These are phyloP conservation scores for Aegypius monachus DNA, from an alignment of 2,113 vertebrate genomes.

Conservation along the genomic window DNA sequence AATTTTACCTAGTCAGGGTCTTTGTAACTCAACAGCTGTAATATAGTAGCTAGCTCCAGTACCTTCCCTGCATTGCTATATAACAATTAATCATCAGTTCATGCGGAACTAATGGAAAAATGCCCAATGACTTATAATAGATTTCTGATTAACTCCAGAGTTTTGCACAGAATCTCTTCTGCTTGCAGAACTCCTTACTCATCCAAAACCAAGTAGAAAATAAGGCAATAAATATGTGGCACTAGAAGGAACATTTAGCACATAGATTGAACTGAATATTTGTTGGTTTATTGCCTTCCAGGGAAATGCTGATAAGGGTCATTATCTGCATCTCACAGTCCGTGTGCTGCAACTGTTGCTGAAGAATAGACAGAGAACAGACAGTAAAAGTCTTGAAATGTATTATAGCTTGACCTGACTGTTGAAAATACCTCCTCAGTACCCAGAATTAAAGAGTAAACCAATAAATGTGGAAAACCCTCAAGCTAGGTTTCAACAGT, in stretches of 20 bases:
- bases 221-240: accelerated
- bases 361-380: background rate
- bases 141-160: background rate
- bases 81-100: background rate
- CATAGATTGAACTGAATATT: background rate
- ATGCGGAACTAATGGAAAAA: background rate
- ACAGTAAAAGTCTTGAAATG: background rate
- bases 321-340: background rate
- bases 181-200: background rate
- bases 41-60: accelerated
- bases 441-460: background rate
- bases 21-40: background rate
- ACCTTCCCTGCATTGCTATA: background rate
- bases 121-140: background rate
- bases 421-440: background rate
- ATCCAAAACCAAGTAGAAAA: background rate
- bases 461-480: background rate
- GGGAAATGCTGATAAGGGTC: background rate
- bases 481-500: background rate
- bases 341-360: background rate
- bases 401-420: background rate
- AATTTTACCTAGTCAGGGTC: background rate
- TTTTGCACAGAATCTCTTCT: background rate
- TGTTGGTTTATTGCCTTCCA: background rate
- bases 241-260: background rate